Percentiles rank a stretch among this genome's conserved stretches.
phyloP scores from a whole-genome alignment of 2,888 invertebrate species.

The Tipula unca region DNA sequence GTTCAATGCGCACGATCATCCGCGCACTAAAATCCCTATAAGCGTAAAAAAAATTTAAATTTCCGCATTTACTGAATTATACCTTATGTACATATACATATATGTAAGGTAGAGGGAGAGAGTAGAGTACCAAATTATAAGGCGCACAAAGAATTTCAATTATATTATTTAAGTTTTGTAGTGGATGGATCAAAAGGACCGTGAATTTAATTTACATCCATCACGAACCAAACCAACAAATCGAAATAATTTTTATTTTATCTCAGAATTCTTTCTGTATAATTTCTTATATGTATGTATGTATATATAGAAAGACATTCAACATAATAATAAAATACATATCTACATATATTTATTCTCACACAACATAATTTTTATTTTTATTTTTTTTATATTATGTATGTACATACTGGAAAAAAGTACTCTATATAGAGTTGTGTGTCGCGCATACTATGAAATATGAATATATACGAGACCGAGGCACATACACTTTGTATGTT shows the following conservation, averaged over 20 bases:
- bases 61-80: neutral
- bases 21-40: neutral
- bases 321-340: neutral
- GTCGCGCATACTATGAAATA: neutral
- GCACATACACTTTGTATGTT: neutral
- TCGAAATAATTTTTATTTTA: neutral
- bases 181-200: neutral
- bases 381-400: neutral
- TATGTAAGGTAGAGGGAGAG: no score
- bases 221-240: neutral
- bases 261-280: neutral
- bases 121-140: neutral
- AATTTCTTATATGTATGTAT: neutral
- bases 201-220: constrained; percentile 14
- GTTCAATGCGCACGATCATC: neutral
- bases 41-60: neutral
- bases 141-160: neutral
- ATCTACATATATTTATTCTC: constrained; percentile 14
- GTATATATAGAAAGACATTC: neutral
- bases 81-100: neutral
- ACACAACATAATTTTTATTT: constrained; percentile 9
- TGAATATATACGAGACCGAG: no score
- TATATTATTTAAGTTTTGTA: constrained; percentile 2
- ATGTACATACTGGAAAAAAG: constrained; percentile 1
- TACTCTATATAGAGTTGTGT: neutral